Base-by-base conservation (phyloP, 2,797 vertebrate species). In the Muscicapa comitata region DNA sequence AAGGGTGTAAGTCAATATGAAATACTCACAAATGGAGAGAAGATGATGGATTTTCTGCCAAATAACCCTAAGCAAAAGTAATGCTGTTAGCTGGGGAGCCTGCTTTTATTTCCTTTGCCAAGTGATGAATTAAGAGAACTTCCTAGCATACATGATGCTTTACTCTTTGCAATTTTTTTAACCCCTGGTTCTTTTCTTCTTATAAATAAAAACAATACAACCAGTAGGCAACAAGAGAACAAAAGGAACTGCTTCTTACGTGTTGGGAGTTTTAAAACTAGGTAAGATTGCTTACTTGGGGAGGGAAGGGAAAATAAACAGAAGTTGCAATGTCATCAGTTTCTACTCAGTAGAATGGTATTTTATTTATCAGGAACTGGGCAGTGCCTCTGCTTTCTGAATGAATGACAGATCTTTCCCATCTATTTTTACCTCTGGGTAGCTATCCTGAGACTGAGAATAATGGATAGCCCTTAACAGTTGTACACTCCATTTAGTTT, bases 21-120 rank as follows among this genome's bases (percentile, higher is more conserved):
- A 92, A 91, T 88, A 91, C 76, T 93, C 62, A 90, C 77, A 94
- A 85, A 67, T 13, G 35, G 79, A 75, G 79, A 90, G 75, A 94
- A 73, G 71, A 91, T 94, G 89, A 97, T 88, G 87, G 82, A 93
- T 96, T 96, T 96, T 78, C 95, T 94, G 93, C 89, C 95, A 94
- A 95, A 95, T 78, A 91, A 94, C 91, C 89, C 72, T 55, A 81
- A 94, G 90, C 66, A 94, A 89, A 94, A 91, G 73, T 70, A 92
- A 91, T 0, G 1, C 79, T 83, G 73, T 78, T 90, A 94, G 73
- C 79, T 53, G 79, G 21, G 43, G 62, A 91, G 51, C 40, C 73
- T 79, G 78, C 68, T 90, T 92, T 87, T 94, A 91, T 89, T 83
- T 95, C 81, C 59, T 93, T 76, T 86, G 78, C 91, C 89, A 96